phyloP scores from a whole-genome alignment of 2,888 invertebrate genomes.

The Andrena minutula region DNA sequence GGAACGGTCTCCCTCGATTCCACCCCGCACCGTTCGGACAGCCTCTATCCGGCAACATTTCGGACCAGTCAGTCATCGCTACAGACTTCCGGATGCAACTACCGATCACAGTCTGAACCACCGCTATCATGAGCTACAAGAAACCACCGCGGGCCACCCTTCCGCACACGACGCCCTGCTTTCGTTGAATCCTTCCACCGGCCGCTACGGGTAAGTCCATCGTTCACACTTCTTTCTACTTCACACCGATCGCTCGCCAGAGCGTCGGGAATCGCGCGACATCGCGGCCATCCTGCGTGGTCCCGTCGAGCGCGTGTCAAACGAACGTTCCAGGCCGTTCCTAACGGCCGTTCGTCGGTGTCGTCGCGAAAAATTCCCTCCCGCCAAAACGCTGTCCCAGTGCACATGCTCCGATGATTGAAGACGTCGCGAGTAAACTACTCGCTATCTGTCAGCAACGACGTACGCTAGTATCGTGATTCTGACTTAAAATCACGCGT shows the following conservation, averaged over 20 bases:
- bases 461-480: neutral
- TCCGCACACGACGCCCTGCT: constrained; percentile 74
- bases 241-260: neutral
- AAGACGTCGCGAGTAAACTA: neutral
- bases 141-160: constrained; percentile 76
- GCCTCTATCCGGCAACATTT: constrained; percentile 27
- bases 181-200: constrained; percentile 74
- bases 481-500: neutral
- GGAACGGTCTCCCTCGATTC: constrained; percentile 26
- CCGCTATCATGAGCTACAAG: constrained; percentile 76
- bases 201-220: constrained; percentile 80
- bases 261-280: neutral
- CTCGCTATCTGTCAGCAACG: neutral
- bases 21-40: neutral
- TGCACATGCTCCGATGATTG: constrained; percentile 73
- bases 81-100: constrained; percentile 56
- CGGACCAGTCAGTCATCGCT: constrained; percentile 41
- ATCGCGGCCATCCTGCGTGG: neutral
- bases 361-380: constrained; percentile 58
- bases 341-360: neutral
- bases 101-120: constrained; percentile 45
- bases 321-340: neutral
- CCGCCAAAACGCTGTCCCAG: constrained; percentile 75
- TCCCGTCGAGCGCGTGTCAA: neutral
- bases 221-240: neutral